phyloP scores from a whole-genome alignment of 2,113 vertebrate genomes.

The Eupsittula cactorum region DNA sequence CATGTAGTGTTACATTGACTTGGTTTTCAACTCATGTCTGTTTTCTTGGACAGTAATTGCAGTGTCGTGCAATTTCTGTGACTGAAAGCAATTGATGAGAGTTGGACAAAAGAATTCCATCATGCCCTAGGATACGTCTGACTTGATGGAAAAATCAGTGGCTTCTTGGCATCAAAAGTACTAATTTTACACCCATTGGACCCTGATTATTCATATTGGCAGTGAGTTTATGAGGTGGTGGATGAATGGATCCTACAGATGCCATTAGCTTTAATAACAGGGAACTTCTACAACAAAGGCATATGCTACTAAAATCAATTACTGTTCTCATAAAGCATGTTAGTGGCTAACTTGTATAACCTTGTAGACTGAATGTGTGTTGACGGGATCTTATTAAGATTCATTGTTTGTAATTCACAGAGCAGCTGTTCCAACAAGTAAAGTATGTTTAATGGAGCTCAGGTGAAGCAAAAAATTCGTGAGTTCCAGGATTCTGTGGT shows the following conservation, averaged over 20 bases:
- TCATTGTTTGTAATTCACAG: background rate
- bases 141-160: slow-evolving; percentile 3
- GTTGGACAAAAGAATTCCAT: background rate
- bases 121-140: background rate
- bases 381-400: slow-evolving; percentile 8
- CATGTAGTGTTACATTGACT: rapidly evolving
- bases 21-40: background rate
- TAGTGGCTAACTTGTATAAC: background rate
- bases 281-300: slow-evolving; percentile 3
- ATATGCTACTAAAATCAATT: slow-evolving; percentile 32
- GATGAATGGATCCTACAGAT: slow-evolving; percentile 27
- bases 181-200: slow-evolving; percentile 3
- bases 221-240: background rate
- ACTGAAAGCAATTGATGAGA: background rate
- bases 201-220: slow-evolving; percentile 31
- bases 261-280: slow-evolving; percentile 29
- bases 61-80: background rate
- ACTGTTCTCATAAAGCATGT: background rate
- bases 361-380: background rate
- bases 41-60: background rate
- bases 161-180: slow-evolving; percentile 15
- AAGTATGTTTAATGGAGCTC: background rate
- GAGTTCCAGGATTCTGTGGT: background rate
- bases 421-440: background rate
- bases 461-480: background rate